phyloP scores from a whole-genome alignment of 2,797 vertebrate species.

The Falco biarmicus region DNA sequence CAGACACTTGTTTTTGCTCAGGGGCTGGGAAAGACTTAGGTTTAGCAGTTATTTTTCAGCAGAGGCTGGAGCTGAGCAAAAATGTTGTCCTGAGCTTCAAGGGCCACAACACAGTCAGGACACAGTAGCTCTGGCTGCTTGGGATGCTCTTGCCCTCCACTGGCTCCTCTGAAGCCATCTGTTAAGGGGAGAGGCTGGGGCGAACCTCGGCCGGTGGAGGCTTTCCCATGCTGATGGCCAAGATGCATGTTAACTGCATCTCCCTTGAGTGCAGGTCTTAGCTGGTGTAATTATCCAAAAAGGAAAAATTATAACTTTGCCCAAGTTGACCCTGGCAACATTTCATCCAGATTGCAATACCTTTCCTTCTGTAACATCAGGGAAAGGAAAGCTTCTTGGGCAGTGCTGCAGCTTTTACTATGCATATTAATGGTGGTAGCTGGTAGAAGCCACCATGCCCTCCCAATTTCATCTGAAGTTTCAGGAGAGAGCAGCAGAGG shows the following conservation, averaged over 20 bases:
- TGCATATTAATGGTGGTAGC: neutral
- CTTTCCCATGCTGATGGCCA: neutral
- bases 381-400: neutral
- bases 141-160: neutral
- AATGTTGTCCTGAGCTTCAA: neutral
- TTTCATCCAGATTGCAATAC: neutral
- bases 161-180: neutral
- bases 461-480: neutral
- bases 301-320: neutral
- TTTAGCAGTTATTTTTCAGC: neutral
- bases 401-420: neutral
- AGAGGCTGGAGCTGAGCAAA: neutral
- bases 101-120: rapidly evolving
- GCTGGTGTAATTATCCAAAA: neutral
- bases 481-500: neutral
- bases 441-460: neutral
- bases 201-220: neutral
- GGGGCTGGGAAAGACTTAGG: neutral
- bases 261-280: neutral
- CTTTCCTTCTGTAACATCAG: neutral
- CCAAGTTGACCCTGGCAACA: neutral
- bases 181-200: neutral
- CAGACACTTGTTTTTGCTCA: neutral
- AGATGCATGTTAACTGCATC: neutral
- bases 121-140: rapidly evolving